Evolutionary conservation across 2,888 invertebrate genomes (phyloP), one percentile per base, ranked within the genome.

Genomic region (Aphrophora alni): DNA sequence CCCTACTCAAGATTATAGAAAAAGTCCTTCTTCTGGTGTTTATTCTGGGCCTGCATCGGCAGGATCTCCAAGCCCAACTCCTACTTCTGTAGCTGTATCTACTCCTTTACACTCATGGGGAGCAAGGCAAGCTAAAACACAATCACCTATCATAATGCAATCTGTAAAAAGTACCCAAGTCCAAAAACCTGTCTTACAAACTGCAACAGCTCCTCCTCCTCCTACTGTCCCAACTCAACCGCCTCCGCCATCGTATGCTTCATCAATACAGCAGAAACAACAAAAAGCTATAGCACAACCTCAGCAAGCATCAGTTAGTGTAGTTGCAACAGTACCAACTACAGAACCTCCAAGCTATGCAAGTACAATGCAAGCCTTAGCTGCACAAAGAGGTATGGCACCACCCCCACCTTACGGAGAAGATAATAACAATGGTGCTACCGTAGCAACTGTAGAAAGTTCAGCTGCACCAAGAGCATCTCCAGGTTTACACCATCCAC

Each of bases 161-260:
- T 96, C 97, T 38, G 98, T 98, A 24, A 97, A 97, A 88, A 97
- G 97, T 89, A 97, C 97, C 24, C 97, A 97, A 88, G 97, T 97
- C 59, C 97, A 97, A 87, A 98, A 98, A 88, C 98, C 98, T 0
- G 93, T 97, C 33, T 90, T 98, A 83, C 98, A 98, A 89, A 98
- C 97, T 21, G 98, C 98, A 12, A 96, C 97, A 75, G 97, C 96
- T n/a, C 97, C 97, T 0, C 95, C 95, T 1, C 92, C 92, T 78
- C 91, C 92, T 26, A 91, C 92, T 21, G 81, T 86, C 14, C 87
- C 87, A 25, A 88, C 88, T 44, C 90, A 90, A 83, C 92, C 93
- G 14, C 95, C 95, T 75, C 95, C 96, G 68, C 96, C 96, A 0
- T 95, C 95, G 4, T 95, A 96, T 87, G 95, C 95, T 3, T 93